phyloP scores from a whole-genome alignment of 2,888 invertebrate genomes.

The Oligia fasciuncula region DNA sequence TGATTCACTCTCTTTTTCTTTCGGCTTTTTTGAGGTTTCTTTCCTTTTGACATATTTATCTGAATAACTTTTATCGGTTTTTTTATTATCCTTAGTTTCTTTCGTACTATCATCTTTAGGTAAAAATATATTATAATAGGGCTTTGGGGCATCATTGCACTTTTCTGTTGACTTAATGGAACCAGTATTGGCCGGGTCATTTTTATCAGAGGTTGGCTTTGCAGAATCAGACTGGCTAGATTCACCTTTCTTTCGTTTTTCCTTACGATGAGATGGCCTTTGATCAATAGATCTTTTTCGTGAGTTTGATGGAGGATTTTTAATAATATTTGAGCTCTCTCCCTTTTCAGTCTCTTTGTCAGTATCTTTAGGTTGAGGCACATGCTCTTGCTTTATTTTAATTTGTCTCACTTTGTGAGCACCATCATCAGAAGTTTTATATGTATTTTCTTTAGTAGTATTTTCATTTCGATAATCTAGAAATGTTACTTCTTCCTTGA shows the following conservation, averaged over 20 bases:
- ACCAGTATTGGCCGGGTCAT: constrained; percentile 61
- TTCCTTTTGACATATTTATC: constrained; percentile 86
- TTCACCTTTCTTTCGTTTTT: constrained; percentile 86
- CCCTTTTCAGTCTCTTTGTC: constrained; percentile 68
- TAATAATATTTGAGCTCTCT: constrained; percentile 62
- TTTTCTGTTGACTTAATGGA: constrained; percentile 73
- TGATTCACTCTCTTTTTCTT: constrained; percentile 70
- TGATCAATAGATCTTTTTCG: constrained; percentile 84
- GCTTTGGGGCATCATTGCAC: constrained; percentile 73
- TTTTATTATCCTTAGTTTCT: constrained; percentile 74
- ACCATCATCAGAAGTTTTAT: constrained; percentile 41
- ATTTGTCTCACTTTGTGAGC: constrained; percentile 43
- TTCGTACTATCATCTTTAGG: constrained; percentile 69
- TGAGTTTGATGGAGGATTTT: constrained; percentile 72
- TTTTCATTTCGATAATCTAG: constrained; percentile 49
- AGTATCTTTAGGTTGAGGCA: constrained; percentile 62
- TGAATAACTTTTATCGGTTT: constrained; percentile 77
- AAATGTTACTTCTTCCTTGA: constrained; percentile 54
- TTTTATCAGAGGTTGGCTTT: constrained; percentile 72
- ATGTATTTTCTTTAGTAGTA: constrained; percentile 32
- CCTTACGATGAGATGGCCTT: constrained; percentile 86
- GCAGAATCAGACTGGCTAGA: constrained; percentile 65
- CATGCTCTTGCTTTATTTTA: constrained; percentile 62
- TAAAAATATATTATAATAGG: constrained; percentile 75
- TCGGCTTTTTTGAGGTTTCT: constrained; percentile 75